phyloP scores from a whole-genome alignment of 2,888 invertebrate species.

The Pristionchus fissidentatus region DNA sequence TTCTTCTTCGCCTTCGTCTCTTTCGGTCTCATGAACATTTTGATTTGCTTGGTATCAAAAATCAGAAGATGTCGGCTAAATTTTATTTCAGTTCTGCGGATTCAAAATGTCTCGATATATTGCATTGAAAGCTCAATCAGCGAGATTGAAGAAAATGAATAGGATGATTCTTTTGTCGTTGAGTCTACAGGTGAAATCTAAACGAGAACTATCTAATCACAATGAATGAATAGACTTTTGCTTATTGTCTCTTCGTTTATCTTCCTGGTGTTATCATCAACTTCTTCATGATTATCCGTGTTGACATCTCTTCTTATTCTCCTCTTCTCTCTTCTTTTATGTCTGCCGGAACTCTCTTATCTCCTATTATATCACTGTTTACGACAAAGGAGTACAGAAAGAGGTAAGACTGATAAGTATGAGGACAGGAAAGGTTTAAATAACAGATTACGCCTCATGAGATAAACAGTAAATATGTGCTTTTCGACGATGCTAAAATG shows the following conservation, averaged over 20 bases:
- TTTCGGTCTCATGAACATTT: neutral
- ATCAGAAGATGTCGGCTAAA: neutral
- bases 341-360: neutral
- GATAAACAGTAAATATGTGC: too few species aligned
- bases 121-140: neutral
- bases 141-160: neutral
- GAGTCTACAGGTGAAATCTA: neutral
- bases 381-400: neutral
- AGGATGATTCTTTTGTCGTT: neutral
- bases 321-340: neutral
- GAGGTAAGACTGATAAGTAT: neutral
- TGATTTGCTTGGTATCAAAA: neutral
- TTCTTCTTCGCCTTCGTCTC: neutral
- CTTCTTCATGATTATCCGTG: neutral
- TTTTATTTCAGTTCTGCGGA: neutral
- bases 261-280: neutral
- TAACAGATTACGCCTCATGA: too few species aligned
- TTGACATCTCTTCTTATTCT: neutral
- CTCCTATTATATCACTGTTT: neutral
- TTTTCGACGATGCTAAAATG: too few species aligned
- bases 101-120: neutral
- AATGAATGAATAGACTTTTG: neutral
- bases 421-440: too few species aligned
- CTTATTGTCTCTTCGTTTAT: neutral
- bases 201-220: neutral